Percentiles rank a stretch among this genome's conserved stretches.
These are phyloP conservation scores for Heliocidaris tuberculata DNA, from an alignment of 35 echinoderm and acorn worm species.

Conservation along the genomic window DNA sequence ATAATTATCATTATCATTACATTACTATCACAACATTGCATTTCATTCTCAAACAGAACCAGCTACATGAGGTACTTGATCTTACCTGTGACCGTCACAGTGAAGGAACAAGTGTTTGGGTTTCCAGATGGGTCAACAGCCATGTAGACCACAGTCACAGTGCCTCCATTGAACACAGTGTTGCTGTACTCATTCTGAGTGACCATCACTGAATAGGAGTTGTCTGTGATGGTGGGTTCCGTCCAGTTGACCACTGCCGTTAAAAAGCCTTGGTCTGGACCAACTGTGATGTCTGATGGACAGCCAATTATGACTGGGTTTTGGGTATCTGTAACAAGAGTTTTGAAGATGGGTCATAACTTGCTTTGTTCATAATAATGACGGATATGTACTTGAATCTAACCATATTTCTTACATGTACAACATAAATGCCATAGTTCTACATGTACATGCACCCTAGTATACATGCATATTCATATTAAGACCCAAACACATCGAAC, in stretches of 20 bases:
- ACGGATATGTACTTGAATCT: neutral
- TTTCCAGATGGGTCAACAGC: slow-evolving; percentile 59
- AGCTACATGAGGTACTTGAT: neutral
- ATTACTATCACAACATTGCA: no score
- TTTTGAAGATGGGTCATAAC: no score
- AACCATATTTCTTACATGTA: no score
- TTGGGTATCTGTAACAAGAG: slow-evolving; percentile 38
- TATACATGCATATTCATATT: no score
- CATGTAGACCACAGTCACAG: slow-evolving; percentile 22
- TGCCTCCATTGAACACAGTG: slow-evolving; percentile 33
- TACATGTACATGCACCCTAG: no score
- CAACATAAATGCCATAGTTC: no score
- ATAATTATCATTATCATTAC: no score
- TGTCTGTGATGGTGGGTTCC: slow-evolving; percentile 57
- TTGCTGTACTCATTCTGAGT: slow-evolving; percentile 36
- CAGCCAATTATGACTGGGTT: slow-evolving; percentile 42
- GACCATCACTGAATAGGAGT: slow-evolving; percentile 8
- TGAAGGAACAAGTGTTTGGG: slow-evolving; percentile 61
- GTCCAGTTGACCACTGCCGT: slow-evolving; percentile 61
- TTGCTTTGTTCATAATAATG: neutral
- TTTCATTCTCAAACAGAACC: no score
- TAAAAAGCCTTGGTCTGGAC: slow-evolving; percentile 32
- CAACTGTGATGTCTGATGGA: slow-evolving; percentile 45
- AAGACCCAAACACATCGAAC: no score
- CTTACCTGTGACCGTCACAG: slow-evolving; percentile 62